Evolutionary conservation across 2,888 invertebrate genomes (phyloP), one percentile per base, ranked within the genome.

Genomic region (Liodrosophila aerea): DNA sequence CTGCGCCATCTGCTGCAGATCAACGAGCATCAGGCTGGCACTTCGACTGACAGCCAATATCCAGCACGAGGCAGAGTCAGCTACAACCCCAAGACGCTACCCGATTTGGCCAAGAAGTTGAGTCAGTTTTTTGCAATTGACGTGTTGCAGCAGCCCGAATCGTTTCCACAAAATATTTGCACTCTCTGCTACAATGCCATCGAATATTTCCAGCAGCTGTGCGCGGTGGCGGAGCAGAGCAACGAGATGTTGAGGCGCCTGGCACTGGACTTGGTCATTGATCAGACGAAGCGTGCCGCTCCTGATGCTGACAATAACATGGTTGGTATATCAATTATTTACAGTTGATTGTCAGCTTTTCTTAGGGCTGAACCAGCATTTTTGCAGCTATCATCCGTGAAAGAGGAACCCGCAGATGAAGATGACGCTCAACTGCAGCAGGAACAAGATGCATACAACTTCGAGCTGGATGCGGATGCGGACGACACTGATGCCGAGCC

Each of bases 101-200:
- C 88, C 2, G 68, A 83, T 36, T 52, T 88, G 46, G 56, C 73
- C 5, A 57, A 74, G 13, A 40, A 87, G 15, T 64, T 87, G 29
- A 70, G 76, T 36, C 63, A 68, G 16, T 76, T 78, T 40, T 83
- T 88, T 15, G 72, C 76, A 2, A 64, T 88, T 45, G 85, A 88
- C 56, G 59, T 83, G 1, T 41, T 66, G 16, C 69, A 77, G 51
- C 74, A 85, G 18, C 59, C 64, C 1, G 68, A 80, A 3, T 49
- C 44, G 5, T 86, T 78, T 43, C 87, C 87, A 0, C 77, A 81
- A 22, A 56, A 73, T 2, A 73, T 87, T 9, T 87, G 87, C 56
- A 64, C 76, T 9, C 46, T 81, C 37, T 87, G 87, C 45, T 87
- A 82, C 54, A 73, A 75, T 39, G 85, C 80, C n/a, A 39, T 87